Evolutionary conservation across 2,797 vertebrate species (phyloP), one percentile per base, ranked within the genome.

Genomic region (Antennarius maculatus): DNA sequence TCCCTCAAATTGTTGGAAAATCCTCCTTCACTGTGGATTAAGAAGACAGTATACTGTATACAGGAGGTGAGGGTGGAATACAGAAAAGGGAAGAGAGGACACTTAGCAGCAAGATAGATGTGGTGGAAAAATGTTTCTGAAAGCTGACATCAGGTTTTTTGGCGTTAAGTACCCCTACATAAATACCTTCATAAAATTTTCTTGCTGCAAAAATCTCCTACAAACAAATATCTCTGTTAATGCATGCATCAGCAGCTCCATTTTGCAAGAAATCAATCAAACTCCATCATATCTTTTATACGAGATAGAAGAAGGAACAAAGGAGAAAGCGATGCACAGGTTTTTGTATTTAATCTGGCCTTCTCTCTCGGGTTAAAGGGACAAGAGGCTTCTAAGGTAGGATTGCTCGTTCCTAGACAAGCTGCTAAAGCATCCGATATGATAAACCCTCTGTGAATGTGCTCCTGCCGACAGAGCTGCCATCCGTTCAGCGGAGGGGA

Each of bases 1-100:
- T 83, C 69, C 56, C 62, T 71, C 67, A 80, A 85, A 88, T 80
- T 34, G 80, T 82, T 66, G 76, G 64, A 74, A 85, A 91, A 91
- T 83, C 82, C 67, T 75, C 72, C 69, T 81, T 88, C 46, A 75
- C 76, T 71, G 69, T 52, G 79, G 78, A 87, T 83, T 81, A 81
- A 67, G 61, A 60, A 84, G 45, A 75, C 60, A 43, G 62, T 69
- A 72, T 64, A 75, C 67, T 64, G 75, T 71, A 52, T 18, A 52
- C 46, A 23, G 31, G 54, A 27, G 55, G 39, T 45, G 54, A 61
- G 45, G 74, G 66, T 48, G 63, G 34, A 45, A 59, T 8, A 17
- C 17, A 53, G 56, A 61, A 47, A 6, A 12, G 45, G 23, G 51
- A 17, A 49, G 18, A 23, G 43, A 52, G 51, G 71, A 68, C 51